These are phyloP conservation scores for Tenualosa thibaudeaui DNA, from an alignment of 2,797 vertebrate species.

Conservation along the genomic window DNA sequence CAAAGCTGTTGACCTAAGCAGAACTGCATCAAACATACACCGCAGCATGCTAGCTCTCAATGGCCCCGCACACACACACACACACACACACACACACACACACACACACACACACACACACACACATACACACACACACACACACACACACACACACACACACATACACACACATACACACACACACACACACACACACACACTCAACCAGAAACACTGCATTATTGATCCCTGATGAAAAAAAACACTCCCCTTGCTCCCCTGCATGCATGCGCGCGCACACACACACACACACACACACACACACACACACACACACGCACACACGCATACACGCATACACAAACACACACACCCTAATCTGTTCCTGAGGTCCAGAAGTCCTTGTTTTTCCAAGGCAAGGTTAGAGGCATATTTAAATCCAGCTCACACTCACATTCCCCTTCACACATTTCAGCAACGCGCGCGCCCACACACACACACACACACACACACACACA, in stretches of 20 bases:
- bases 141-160: neutral
- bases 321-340: too few species aligned
- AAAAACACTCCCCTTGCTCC: slow-evolving; percentile 10
- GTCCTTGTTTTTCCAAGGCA: neutral
- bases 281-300: too few species aligned
- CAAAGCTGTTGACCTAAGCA: too few species aligned
- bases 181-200: slow-evolving; percentile 11
- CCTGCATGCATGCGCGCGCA: neutral
- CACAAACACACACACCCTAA: too few species aligned
- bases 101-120: slow-evolving; percentile 34
- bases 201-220: slow-evolving; percentile 36
- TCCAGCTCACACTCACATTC: neutral
- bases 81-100: slow-evolving; percentile 21
- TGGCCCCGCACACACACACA: neutral
- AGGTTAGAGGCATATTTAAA: neutral
- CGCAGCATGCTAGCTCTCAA: too few species aligned
- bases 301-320: too few species aligned
- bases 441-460: neutral
- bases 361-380: neutral
- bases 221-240: slow-evolving; percentile 64
- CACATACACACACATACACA: neutral
- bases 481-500: neutral
- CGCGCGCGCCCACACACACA: neutral
- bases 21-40: neutral
- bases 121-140: slow-evolving; percentile 20